Evolutionary conservation across 2,797 vertebrate genomes (phyloP).

Genomic region (Setipinna tenuifilis): DNA sequence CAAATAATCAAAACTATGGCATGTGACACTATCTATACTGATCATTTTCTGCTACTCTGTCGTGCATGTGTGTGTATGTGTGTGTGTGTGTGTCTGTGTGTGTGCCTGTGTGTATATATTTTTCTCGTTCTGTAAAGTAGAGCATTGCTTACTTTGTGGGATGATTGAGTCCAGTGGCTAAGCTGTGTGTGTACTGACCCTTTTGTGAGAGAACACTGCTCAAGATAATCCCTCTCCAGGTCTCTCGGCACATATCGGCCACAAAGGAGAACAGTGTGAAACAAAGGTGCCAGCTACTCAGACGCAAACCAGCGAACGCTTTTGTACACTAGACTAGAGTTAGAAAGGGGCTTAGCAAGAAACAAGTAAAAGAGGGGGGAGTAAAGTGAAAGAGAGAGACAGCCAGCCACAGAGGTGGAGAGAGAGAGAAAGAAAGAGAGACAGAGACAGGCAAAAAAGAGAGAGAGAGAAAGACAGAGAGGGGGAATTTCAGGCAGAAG

Average conservation of each 20-base stretch:
- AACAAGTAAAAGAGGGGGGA: conserved; percentile 7
- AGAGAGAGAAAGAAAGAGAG: conserved; percentile 63
- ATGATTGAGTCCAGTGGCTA: conserved; percentile 44
- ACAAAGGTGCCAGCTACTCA: conserved; percentile 44
- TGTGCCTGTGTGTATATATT: not conserved
- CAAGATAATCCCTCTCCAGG: conserved; percentile 62
- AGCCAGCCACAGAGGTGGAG: conserved; percentile 37
- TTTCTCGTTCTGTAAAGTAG: not conserved
- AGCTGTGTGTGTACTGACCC: conserved; percentile 59
- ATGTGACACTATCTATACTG: not conserved
- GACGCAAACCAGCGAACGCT: conserved; percentile 64
- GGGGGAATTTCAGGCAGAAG: conserved; percentile 63
- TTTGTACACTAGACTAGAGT: conserved; percentile 65
- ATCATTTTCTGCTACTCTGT: not conserved
- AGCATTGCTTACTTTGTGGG: conserved; percentile 14
- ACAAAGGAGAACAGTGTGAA: conserved; percentile 46
- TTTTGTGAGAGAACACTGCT: conserved; percentile 54
- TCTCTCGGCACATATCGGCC: conserved; percentile 42
- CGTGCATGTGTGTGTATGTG: not conserved
- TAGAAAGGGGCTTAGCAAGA: conserved; percentile 61
- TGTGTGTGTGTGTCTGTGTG: not conserved
- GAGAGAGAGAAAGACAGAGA: conserved; percentile 52
- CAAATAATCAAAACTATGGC: not conserved
- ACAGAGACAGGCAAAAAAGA: conserved; percentile 67
- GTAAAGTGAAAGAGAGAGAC: not conserved